A percentile compares a stretch with the other conserved stretches of the same genome.
Conservation (phyloP, 1,140 invertebrate genomes). For the Drosophila virilis region DNA sequence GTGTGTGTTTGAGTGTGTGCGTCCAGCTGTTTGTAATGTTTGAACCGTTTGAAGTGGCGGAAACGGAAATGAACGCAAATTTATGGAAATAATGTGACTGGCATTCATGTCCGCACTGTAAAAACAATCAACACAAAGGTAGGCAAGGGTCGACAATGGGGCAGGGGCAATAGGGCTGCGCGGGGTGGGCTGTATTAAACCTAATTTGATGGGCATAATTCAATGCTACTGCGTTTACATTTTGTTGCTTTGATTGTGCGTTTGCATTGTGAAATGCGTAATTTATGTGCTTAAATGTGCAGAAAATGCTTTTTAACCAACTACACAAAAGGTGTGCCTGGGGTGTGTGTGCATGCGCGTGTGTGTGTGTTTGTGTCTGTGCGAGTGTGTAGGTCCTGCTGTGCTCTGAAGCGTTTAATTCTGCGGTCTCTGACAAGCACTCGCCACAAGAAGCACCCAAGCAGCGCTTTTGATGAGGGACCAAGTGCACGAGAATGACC, state of each 20-base stretch:
- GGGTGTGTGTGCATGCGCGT: background rate
- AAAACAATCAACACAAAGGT: constrained; percentile 53
- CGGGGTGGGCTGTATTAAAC: constrained; percentile 31
- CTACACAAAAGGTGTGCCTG: constrained; percentile 45
- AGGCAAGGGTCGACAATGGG: background rate
- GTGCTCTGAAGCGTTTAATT: constrained; percentile 30
- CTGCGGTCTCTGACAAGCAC: constrained; percentile 34
- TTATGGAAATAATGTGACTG: constrained; percentile 73
- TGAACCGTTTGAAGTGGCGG: constrained; percentile 68
- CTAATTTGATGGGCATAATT: constrained; percentile 64
- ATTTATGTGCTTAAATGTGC: constrained; percentile 80
- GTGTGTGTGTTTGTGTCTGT: constrained; percentile 14
- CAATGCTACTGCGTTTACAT: constrained; percentile 57
- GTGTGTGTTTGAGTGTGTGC: constrained; percentile 17
- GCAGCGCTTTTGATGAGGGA: constrained; percentile 38
- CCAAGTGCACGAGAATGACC: constrained; percentile 46
- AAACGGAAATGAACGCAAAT: constrained; percentile 77
- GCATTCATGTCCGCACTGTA: constrained; percentile 18
- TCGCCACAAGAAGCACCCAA: constrained; percentile 18
- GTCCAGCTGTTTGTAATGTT: constrained; percentile 19
- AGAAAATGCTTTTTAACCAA: constrained; percentile 76
- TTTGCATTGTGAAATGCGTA: constrained; percentile 60
- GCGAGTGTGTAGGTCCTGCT: constrained; percentile 2
- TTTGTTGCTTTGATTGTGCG: constrained; percentile 70
- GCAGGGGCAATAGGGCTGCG: background rate